Evolutionary conservation across 2,797 vertebrate genomes (phyloP).

Genomic region (Adrianichthys oophorus): DNA sequence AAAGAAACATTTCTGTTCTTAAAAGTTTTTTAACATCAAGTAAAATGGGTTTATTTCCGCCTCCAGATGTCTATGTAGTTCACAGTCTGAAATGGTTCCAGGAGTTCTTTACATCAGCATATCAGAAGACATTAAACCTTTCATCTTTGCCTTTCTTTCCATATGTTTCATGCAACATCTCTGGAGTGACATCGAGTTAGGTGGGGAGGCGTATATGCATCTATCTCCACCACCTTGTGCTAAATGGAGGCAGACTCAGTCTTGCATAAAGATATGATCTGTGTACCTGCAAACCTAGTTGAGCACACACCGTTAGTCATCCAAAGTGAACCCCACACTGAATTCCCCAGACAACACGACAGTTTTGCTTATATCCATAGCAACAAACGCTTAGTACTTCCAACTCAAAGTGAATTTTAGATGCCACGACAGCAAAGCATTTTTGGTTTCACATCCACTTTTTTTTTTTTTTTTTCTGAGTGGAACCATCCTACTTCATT

Average conservation of each 20-base stretch:
- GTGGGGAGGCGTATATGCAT: conserved; percentile 9
- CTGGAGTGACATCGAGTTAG: conserved; percentile 25
- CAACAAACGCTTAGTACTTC: conserved; percentile 47
- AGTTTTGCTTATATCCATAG: conserved; percentile 50
- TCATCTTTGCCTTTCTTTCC: conserved; percentile 31
- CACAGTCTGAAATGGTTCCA: not conserved
- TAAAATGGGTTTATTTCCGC: not conserved
- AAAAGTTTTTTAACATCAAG: not conserved
- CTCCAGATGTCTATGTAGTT: not conserved
- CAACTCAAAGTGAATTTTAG: conserved; percentile 41
- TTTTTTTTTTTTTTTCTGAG: conserved; percentile 10
- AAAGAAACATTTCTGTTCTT: too few relatives aligned
- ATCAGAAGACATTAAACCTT: conserved; percentile 36
- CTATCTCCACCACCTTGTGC: conserved; percentile 25
- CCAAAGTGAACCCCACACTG: conserved; percentile 27
- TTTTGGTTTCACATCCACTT: conserved; percentile 26
- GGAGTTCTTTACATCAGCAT: conserved; percentile 28
- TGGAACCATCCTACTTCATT: conserved; percentile 10
- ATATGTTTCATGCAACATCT: conserved; percentile 22
- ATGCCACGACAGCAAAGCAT: conserved; percentile 25
- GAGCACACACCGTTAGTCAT: conserved; percentile 51
- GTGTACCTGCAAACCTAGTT: conserved; percentile 42
- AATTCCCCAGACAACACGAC: conserved; percentile 37
- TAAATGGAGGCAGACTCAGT: conserved; percentile 41
- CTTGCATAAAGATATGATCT: conserved; percentile 53